Base-by-base conservation (phyloP, 2,797 vertebrate genomes). In the Threskiornis aethiopicus region DNA sequence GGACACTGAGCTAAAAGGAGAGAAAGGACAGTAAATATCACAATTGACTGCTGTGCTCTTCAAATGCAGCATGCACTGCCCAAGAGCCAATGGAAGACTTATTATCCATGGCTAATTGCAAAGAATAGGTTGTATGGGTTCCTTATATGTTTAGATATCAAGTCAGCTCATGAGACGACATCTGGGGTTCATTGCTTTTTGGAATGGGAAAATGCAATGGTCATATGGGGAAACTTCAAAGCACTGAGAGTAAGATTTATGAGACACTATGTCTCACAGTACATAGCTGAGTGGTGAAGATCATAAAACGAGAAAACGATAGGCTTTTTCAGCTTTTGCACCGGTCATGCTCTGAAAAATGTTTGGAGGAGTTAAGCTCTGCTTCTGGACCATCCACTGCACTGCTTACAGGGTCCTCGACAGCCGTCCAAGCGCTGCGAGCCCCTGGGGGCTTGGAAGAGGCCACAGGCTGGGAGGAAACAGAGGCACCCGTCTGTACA, bases 171-270 rank as follows among this genome's bases (percentile, higher is more conserved):
- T 9, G 55, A 79, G 59, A 75, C 0, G 2, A 80, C 77, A 91
- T 87, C 54, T 77, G 84, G 58, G 84, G 47, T 76, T 83, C 67
- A 55, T 25, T 66, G 59, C 49, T 84, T 49, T 78, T 81, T 54
- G 55, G 73, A 29, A 44, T 31, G 73, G 44, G 47, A 46, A 90
- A 90, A 84, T 39, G 49, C 54, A 84, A 14, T 4, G 28, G 57
- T 87, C 67, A 49, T 33, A 89, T 2, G 8, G 59, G 49, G 44
- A 86, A 93, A 89, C 77, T 86, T 89, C 90, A 93, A 96, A 89
- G 87, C 29, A 13, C 29, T 10, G 22, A 29, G 44, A 80, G 44
- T 14, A 62, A 72, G 72, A 93, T 89, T 91, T 89, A 93, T 25
- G 77, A 86, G 47, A 86, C 0, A 0, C 35, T 33, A 11, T 9